Evolutionary conservation across 2,888 invertebrate species (phyloP).

Genomic region (Lochmaea capreae): DNA sequence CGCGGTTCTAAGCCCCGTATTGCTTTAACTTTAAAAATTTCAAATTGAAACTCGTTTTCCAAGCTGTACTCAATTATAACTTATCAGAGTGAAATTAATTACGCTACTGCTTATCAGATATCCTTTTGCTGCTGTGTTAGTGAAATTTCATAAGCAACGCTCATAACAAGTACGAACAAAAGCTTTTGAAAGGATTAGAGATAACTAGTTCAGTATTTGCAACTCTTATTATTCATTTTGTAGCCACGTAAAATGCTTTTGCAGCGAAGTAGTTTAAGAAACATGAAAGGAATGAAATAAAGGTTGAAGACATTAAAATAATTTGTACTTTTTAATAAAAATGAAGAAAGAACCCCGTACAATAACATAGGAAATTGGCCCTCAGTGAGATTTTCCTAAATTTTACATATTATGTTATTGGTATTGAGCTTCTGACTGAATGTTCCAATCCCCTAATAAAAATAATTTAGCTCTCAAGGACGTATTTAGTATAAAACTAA

Average conservation of each 20-base stretch:
- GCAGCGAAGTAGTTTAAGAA: neutral
- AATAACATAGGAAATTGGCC: too few relatives aligned
- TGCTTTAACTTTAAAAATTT: neutral
- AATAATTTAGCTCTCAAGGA: too few relatives aligned
- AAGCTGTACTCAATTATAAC: constrained; percentile 41
- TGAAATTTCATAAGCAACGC: constrained; percentile 27
- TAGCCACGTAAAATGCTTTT: constrained; percentile 2
- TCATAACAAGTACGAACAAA: constrained; percentile 27
- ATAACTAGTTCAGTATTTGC: constrained; percentile 8
- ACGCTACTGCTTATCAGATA: constrained; percentile 41
- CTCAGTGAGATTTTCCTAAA: too few relatives aligned
- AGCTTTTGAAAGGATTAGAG: constrained; percentile 18
- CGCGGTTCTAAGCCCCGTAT: neutral
- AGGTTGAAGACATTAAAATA: too few relatives aligned
- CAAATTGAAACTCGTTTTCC: constrained; percentile 21
- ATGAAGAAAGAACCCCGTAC: too few relatives aligned
- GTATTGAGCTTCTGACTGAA: too few relatives aligned
- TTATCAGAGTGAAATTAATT: constrained; percentile 44
- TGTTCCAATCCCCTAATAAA: too few relatives aligned
- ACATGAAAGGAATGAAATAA: neutral
- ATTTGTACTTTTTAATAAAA: too few relatives aligned
- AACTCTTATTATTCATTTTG: constrained; percentile 4
- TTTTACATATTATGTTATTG: too few relatives aligned
- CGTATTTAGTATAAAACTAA: too few relatives aligned
- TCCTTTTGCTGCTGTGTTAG: constrained; percentile 22